These are phyloP conservation scores for Propithecus coquereli DNA, from an alignment of 2,113 vertebrate genomes.

Conservation along the genomic window DNA sequence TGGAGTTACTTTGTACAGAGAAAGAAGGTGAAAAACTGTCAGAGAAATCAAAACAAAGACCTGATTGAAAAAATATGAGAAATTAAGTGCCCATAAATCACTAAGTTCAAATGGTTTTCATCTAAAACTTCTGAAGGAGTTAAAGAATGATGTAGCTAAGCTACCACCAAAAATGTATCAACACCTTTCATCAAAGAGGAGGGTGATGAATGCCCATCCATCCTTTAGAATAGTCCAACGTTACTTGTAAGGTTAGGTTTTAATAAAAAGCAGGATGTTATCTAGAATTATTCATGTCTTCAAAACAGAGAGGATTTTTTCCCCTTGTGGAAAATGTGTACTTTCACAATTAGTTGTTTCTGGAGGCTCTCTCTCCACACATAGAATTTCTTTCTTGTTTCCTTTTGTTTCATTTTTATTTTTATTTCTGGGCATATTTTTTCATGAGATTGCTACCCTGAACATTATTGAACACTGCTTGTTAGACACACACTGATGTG, in stretches of 20 bases:
- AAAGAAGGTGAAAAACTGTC: constrained; percentile 65
- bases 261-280: constrained; percentile 47
- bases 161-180: constrained; percentile 77
- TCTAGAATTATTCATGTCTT: constrained; percentile 42
- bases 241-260: constrained; percentile 29
- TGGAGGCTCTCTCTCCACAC: background rate
- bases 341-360: background rate
- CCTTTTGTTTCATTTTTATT: background rate
- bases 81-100: constrained; percentile 78
- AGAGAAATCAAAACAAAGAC: constrained; percentile 73
- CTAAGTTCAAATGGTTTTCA: constrained; percentile 71
- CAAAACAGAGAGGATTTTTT: background rate
- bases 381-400: background rate
- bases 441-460: background rate
- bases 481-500: background rate
- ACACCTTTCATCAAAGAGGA: constrained; percentile 70
- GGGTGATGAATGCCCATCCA: constrained; percentile 65
- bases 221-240: constrained; percentile 41
- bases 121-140: constrained; percentile 74
- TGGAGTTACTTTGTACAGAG: constrained; percentile 56
- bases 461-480: background rate
- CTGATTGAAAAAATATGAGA: constrained; percentile 73
- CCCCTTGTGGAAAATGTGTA: background rate
- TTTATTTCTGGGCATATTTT: background rate
- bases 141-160: constrained; percentile 72